These are phyloP conservation scores for Spisula solida DNA, from an alignment of 2,888 invertebrate genomes.

Conservation along the genomic window DNA sequence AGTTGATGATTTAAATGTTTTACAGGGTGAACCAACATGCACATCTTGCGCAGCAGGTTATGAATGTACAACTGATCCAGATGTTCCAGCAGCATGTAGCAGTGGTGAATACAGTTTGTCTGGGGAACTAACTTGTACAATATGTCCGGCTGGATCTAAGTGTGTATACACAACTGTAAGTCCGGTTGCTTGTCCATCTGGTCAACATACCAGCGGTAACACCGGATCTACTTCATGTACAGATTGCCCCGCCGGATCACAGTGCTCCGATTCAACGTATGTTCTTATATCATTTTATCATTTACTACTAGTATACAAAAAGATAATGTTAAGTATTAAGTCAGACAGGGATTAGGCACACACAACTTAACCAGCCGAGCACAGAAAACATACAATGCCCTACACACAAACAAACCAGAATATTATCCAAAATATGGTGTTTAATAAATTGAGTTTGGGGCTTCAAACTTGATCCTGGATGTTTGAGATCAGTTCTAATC, in stretches of 20 bases:
- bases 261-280: constrained; percentile 77
- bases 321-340: no score
- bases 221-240: constrained; percentile 78
- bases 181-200: constrained; percentile 79
- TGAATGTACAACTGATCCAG: constrained; percentile 75
- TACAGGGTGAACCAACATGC: constrained; percentile 72
- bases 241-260: constrained; percentile 80
- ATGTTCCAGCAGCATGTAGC: constrained; percentile 72
- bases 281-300: constrained; percentile 32
- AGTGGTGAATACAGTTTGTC: constrained; percentile 81
- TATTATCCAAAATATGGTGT: no score
- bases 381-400: no score
- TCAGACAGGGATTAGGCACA: no score
- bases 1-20: background rate
- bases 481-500: no score
- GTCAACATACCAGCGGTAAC: constrained; percentile 79
- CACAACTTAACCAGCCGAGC: no score
- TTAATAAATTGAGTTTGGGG: no score
- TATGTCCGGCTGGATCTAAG: constrained; percentile 80
- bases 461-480: no score
- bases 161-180: constrained; percentile 76
- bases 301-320: no score
- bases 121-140: constrained; percentile 79
- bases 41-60: constrained; percentile 79
- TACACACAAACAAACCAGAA: no score